Base-by-base conservation (phyloP, 64 coral and sea anemone species). In the Montipora sp. region DNA sequence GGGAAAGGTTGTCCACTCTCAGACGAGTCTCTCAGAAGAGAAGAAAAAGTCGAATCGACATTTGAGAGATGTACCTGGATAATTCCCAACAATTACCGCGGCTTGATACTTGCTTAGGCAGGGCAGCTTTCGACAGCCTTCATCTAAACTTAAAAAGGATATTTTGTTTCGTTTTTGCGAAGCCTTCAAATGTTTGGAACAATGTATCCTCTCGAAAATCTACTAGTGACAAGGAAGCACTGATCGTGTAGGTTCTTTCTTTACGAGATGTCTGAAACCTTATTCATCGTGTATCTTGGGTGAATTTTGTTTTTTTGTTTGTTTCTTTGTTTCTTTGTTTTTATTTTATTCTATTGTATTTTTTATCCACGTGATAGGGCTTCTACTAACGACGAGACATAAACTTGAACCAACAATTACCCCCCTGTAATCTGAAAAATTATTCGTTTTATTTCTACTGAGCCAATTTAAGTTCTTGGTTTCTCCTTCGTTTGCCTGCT, bases 91-190 rank as follows among this genome's bases (percentile, higher is more conserved):
- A 16, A 15, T 19, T 48, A 6, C 13, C 7, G 15, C 12, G 5
- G 44, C 46, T 47, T 50, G 3, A 78, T 19, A 78, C 8, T 48
- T 70, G 18, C 82, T 85, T 49, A 70, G 82, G 63, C 82, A 85
- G 82, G 82, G 82, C 82, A 85, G 82, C 82, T 85, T 71, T 85
- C 63, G 82, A 69, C 82, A 85, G 82, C 82, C 47, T 71, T 19
- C 22, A 69, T 48, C 55, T 51, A 61, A 11, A 57, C 7, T 57
- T 8, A 57, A 8, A 6, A 57, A 57, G 53, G 53, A 57, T 57
- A 6, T 36, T 1, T 36, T 36, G 36, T 36, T 36, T 8, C 11
- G 60, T 63, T 63, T 63, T 63, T 63, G 60, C 14, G 3, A 63
- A 16, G 60, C 13, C 11, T 11, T 57, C 36, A 36, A 36, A 36